Percentiles rank a stretch among this genome's conserved stretches.
Conservation (phyloP, 2,113 vertebrate species). For the Siphamia tubifer region DNA sequence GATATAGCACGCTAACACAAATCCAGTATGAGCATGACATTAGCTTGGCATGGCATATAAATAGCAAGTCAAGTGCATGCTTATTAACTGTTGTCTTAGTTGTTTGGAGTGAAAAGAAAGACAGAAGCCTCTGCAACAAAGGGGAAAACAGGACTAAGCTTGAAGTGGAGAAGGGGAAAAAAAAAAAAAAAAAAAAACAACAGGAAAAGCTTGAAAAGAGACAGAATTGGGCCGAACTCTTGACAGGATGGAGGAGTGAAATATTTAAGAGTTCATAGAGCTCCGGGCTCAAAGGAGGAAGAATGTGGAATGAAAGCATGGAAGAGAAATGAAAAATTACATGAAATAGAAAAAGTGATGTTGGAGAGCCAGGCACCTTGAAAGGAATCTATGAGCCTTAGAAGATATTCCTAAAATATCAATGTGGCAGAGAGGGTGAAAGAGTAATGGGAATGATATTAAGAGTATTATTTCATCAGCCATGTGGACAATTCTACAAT, state of each 20-base stretch:
- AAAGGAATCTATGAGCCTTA: neutral
- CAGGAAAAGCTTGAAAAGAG: conserved; percentile 18
- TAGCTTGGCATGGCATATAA: neutral
- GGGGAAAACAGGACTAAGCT: neutral
- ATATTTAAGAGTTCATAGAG: conserved; percentile 42
- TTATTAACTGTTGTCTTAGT: neutral
- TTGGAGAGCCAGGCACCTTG: neutral
- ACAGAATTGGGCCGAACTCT: conserved; percentile 60
- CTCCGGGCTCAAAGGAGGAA: conserved; percentile 23
- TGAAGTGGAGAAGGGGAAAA: conserved; percentile 10
- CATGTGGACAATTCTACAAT: too few species aligned
- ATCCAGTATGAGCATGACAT: neutral
- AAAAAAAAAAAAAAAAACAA: conserved; percentile 6
- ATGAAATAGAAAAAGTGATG: neutral
- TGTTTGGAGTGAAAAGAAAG: neutral
- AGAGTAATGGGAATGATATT: neutral
- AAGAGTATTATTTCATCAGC: too few species aligned
- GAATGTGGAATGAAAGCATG: neutral
- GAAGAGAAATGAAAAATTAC: conserved; percentile 5
- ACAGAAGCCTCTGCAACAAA: neutral
- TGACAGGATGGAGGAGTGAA: conserved; percentile 53
- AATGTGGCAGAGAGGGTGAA: neutral
- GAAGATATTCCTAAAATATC: neutral
- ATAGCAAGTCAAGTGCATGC: neutral
- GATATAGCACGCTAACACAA: neutral